Evolutionary conservation across 2,113 vertebrate genomes (phyloP).

Genomic region (Butastur rufipennis): DNA sequence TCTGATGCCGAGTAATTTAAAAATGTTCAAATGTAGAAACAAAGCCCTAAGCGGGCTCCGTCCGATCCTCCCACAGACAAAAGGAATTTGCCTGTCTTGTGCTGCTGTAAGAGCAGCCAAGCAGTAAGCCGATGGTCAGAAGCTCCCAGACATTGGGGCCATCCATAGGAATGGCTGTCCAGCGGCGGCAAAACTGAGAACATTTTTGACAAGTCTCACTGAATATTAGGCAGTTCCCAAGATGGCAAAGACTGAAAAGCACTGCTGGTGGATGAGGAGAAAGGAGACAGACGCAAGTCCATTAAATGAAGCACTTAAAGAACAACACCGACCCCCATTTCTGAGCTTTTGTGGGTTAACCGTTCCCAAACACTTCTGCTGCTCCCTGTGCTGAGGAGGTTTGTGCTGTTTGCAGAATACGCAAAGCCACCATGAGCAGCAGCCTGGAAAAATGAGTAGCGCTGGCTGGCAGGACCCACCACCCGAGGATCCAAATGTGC

Average conservation of each 20-base stretch:
- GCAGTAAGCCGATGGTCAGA: neutral
- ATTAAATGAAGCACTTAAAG: neutral
- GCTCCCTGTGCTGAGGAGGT: neutral
- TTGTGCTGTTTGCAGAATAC: neutral
- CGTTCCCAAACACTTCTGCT: neutral
- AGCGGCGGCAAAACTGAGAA: neutral
- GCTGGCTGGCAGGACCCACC: neutral
- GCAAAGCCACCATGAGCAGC: neutral
- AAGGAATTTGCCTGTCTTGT: neutral
- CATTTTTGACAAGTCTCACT: neutral
- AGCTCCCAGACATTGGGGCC: neutral
- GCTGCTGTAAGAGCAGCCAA: neutral
- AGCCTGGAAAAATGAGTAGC: neutral
- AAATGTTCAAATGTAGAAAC: neutral
- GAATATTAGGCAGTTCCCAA: neutral
- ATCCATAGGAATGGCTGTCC: neutral
- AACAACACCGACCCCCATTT: neutral
- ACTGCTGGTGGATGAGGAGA: neutral
- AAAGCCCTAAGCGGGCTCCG: constrained; percentile 5
- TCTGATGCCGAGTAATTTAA: neutral
- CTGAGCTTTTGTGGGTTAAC: neutral
- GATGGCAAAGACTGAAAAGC: neutral
- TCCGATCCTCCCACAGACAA: neutral
- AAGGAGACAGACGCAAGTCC: neutral
- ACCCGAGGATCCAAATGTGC: neutral